A percentile compares a stretch with the other conserved stretches of the same genome.
phyloP scores from a whole-genome alignment of 2,113 vertebrate species.

The Neofelis nebulosa region DNA sequence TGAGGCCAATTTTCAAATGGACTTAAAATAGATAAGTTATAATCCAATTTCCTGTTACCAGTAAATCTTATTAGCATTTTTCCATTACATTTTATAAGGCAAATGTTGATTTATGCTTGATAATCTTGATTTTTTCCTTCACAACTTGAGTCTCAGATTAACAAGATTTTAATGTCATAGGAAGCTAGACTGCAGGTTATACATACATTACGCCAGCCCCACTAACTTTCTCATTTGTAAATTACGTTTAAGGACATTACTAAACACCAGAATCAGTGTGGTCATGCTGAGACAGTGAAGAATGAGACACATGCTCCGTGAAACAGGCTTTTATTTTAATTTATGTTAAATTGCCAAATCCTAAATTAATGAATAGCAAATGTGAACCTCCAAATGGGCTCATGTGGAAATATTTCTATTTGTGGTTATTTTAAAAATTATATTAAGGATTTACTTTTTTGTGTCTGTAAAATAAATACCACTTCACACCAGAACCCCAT shows the following conservation, averaged over 20 bases:
- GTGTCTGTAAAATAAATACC: constrained; percentile 1
- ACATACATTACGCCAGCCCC: neutral
- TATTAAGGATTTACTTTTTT: neutral
- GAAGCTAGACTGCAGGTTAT: constrained; percentile 25
- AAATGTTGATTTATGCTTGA: constrained; percentile 76
- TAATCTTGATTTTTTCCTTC: constrained; percentile 65
- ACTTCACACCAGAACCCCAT: neutral
- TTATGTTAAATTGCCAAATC: constrained; percentile 61
- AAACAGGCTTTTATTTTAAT: constrained; percentile 66
- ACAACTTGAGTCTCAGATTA: constrained; percentile 22
- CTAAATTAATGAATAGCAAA: constrained; percentile 70
- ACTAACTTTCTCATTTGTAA: neutral
- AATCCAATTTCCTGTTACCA: constrained; percentile 79
- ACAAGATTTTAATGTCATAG: constrained; percentile 54
- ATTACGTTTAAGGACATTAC: neutral
- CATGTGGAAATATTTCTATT: neutral
- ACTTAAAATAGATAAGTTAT: constrained; percentile 72
- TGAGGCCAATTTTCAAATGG: constrained; percentile 58
- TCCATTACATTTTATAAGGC: constrained; percentile 76
- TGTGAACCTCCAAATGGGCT: neutral
- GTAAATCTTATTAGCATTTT: constrained; percentile 81
- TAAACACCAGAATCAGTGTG: neutral
- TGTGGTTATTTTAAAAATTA: neutral
- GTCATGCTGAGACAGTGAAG: constrained; percentile 22
- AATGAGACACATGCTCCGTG: neutral